Conservation (phyloP, 1,140 invertebrate species). For the Teleogryllus occipitalis region DNA sequence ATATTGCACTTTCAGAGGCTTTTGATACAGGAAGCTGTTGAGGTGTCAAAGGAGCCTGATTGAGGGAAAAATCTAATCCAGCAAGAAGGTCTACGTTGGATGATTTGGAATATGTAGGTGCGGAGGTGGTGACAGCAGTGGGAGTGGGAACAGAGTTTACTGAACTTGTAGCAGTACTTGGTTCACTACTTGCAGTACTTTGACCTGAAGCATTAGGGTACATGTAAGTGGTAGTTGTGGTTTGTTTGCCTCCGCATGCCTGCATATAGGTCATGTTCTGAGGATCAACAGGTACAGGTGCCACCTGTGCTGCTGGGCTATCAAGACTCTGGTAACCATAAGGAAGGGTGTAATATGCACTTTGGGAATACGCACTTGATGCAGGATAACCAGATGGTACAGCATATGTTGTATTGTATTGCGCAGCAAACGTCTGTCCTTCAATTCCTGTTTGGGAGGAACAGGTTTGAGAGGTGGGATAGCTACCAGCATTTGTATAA, state of each 20-base stretch:
- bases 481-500: constrained; percentile 27
- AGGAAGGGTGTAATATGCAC: constrained; percentile 26
- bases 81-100: constrained; percentile 67
- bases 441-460: constrained; percentile 22
- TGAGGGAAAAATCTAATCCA: constrained; percentile 64
- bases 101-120: constrained; percentile 31
- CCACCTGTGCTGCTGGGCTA: constrained; percentile 14
- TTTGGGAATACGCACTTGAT: constrained; percentile 15
- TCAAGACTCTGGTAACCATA: constrained; percentile 24
- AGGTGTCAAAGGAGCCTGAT: constrained; percentile 57
- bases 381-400: background rate
- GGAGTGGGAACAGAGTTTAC: background rate
- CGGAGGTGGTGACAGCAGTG: background rate
- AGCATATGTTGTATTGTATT: constrained; percentile 13
- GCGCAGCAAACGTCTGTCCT: constrained; percentile 22
- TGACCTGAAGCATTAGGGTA: background rate
- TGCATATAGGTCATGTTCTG: constrained; percentile 27
- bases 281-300: background rate
- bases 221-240: constrained; percentile 21
- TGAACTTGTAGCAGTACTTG: background rate
- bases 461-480: constrained; percentile 23
- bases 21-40: constrained; percentile 32
- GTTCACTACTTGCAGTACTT: background rate
- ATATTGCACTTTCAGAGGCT: background rate
- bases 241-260: constrained; percentile 17